Evolutionary conservation across 2,888 invertebrate genomes (phyloP), one percentile per base, ranked within the genome.

Genomic region (Ferdinandea cuprea): DNA sequence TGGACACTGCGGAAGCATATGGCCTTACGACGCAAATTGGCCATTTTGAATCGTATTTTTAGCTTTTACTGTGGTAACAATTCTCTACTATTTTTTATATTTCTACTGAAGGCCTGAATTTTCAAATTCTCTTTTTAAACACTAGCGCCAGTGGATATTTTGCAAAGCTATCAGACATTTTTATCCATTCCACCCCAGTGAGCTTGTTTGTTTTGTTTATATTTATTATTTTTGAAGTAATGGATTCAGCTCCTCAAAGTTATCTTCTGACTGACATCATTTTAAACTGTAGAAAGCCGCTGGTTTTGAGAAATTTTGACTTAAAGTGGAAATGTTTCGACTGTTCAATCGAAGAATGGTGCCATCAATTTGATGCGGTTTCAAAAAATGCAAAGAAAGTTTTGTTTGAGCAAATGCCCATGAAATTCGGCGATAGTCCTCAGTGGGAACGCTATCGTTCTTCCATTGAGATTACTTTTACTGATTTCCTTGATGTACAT

Each of bases 401-500:
- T 1, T 48, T 59, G 8, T 91, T 91, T 61, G 89, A 89, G 52
- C 85, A 85, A 32, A 89, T 88, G 73, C 52, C 68, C 9, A 79
- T 35, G 11, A 77, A 48, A 7, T 85, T 86, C 17, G 48, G 86
- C 85, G 92, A 91, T 21, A 91, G 92, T 85, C 96, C 96, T 0
- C 95, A 95, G 87, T 97, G 96, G 96, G 97, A 98, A 89, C 92
- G 94, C 72, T 92, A 92, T 54, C 95, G 96, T 86, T 88, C 89
- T n/a, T 91, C 90, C 37, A 90, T 92, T 63, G 88, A 91, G 32
- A 92, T 94, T 88, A 94, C 93, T 1, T 93, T 96, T 86, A 89
- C 91, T 69, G 92, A 94, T 63, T 96, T 97, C 90, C 85, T 94
- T 1, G 88, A 88, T 3, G 85, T 91, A 7, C 87, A 89, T 25